Evolutionary conservation across 2,113 vertebrate genomes (phyloP).

Genomic region (Acrocephalus arundinaceus): DNA sequence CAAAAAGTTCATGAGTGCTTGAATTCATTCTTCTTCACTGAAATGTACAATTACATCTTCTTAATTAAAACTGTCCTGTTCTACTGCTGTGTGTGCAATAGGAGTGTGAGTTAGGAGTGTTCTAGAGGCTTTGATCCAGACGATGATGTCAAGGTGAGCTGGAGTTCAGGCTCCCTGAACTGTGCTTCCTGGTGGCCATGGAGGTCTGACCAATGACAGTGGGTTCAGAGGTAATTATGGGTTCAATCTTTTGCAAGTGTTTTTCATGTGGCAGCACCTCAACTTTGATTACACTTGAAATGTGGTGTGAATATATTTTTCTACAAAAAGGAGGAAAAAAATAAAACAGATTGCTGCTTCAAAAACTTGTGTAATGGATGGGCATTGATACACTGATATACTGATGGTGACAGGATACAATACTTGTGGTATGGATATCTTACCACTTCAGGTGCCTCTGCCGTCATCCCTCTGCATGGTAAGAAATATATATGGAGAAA

Average conservation of each 20-base stretch:
- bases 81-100: neutral
- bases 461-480: neutral
- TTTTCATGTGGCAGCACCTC: neutral
- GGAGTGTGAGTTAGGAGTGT: neutral
- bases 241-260: neutral
- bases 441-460: neutral
- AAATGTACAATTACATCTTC: neutral
- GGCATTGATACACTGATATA: neutral
- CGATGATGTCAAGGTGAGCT: neutral
- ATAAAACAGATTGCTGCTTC: neutral
- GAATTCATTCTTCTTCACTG: neutral
- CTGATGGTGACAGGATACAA: too few relatives aligned
- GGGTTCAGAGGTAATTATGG: neutral
- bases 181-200: neutral
- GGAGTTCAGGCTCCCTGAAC: neutral
- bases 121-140: neutral
- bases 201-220: neutral
- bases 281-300: neutral
- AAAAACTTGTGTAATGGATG: neutral
- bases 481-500: neutral
- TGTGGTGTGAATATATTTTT: neutral
- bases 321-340: neutral
- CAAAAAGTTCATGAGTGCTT: neutral
- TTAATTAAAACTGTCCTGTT: neutral
- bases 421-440: neutral